A percentile compares a stretch with the other conserved stretches of the same genome.
phyloP scores from a whole-genome alignment of 2,113 vertebrate genomes.

The Cryptotis parvus region DNA sequence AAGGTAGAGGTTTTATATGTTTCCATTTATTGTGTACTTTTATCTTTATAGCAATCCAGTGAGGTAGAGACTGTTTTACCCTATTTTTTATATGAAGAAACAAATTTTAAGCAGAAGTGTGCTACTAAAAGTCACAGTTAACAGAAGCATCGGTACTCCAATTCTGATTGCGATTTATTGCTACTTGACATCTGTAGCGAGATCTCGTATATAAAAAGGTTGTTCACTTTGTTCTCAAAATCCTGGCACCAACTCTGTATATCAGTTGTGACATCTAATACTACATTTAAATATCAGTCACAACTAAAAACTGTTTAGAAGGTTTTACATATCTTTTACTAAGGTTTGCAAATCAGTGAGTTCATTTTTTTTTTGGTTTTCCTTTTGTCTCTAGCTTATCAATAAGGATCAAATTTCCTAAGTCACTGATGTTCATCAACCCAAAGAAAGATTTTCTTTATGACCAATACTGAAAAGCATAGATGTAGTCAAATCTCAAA shows the following conservation, averaged over 20 bases:
- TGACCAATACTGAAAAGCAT: conserved; percentile 32
- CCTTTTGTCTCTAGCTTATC: conserved; percentile 28
- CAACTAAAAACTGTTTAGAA: not conserved
- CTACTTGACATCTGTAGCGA: not conserved
- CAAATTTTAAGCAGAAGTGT: conserved; percentile 25
- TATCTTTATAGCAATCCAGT: conserved; percentile 36
- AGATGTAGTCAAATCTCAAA: conserved; percentile 30
- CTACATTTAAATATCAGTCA: no score
- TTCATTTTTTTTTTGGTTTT: not conserved
- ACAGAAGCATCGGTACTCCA: not conserved
- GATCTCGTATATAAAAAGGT: not conserved
- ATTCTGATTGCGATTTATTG: not conserved
- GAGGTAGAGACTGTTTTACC: conserved; percentile 47
- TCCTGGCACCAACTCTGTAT: not conserved
- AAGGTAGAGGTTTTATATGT: conserved; percentile 11
- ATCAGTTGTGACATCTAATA: not conserved
- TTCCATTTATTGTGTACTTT: conserved; percentile 59
- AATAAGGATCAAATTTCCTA: not conserved
- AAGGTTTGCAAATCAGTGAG: not conserved
- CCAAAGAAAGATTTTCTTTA: not conserved
- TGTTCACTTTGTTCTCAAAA: not conserved
- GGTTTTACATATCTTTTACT: not conserved
- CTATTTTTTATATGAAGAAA: conserved; percentile 43
- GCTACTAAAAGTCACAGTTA: conserved; percentile 34
- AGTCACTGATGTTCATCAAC: not conserved